Evolutionary conservation across 2,888 invertebrate genomes (phyloP), one percentile per base, ranked within the genome.

Genomic region (Drosophila bunnanda): DNA sequence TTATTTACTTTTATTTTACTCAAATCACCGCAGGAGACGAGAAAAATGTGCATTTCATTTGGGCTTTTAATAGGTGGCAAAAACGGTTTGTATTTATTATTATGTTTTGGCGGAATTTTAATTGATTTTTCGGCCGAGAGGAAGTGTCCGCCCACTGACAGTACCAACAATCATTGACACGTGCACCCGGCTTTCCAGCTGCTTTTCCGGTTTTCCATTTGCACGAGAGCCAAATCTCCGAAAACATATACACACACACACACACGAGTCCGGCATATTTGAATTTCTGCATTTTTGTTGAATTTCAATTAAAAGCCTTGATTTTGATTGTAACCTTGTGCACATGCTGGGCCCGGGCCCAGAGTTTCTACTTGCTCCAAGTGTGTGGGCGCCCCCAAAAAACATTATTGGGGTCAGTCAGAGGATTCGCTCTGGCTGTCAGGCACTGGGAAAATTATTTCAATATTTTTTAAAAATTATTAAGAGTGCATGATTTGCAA

Each of bases 301-400:
- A 87, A 77, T 85, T 87, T 89, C 85, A 89, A 85, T 85, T 83
- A 85, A 85, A 86, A 80, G 69, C 84, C 84, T 85, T 89, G 89
- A 85, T 89, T 88, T 84, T 79, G 77, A 87, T 80, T 83, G 87
- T 74, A 76, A 65, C 75, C 75, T 75, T 78, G 75, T 76, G 58
- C 72, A 76, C 77, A 76, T 74, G 77, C 76, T 83, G 83, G 73
- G 82, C 36, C 52, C 46, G 34, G 15, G 17, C 36, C 25, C 41
- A 32, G 20, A 34, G 20, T 30, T 55, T 55, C 52, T 25, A 61
- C 25, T 55, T 25, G 39, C 25, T 36, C 28, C 36, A 68, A 66
- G 39, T 53, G 65, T 44, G 36, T 22, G 32, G 30, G 30, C 25
- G 25, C 25, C 32, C 32, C 39, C 44, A 32, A 6, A 43, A 72